A percentile compares a stretch with the other conserved stretches of the same genome.
These are phyloP conservation scores for Drosophila truncata DNA, from an alignment of 1,140 invertebrate genomes.

Conservation along the genomic window DNA sequence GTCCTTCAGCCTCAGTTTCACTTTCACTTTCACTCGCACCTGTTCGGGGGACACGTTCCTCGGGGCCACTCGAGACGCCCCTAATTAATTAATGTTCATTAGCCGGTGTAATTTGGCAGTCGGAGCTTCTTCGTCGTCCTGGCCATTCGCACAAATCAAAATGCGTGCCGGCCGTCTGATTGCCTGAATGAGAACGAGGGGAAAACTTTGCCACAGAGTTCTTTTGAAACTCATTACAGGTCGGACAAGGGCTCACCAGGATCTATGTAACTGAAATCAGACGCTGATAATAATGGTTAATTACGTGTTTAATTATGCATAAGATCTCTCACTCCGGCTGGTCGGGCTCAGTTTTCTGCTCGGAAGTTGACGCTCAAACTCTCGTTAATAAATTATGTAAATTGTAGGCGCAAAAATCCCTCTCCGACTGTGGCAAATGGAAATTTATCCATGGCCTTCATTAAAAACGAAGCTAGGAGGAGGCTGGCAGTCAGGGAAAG, in stretches of 20 bases:
- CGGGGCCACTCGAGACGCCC: slow-evolving; percentile 22
- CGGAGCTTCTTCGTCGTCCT: slow-evolving; percentile 27
- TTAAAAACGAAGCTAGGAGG: neutral
- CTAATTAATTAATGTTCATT: slow-evolving; percentile 83
- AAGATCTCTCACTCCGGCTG: slow-evolving; percentile 51
- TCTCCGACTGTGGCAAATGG: slow-evolving; percentile 46
- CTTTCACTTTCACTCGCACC: slow-evolving; percentile 34
- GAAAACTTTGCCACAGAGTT: slow-evolving; percentile 54
- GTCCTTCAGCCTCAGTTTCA: slow-evolving; percentile 14
- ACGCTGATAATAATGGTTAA: slow-evolving; percentile 84
- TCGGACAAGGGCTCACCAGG: slow-evolving; percentile 39
- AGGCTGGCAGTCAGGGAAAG: slow-evolving; percentile 20
- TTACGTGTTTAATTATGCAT: slow-evolving; percentile 84
- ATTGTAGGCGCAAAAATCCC: slow-evolving; percentile 76
- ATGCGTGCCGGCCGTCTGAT: slow-evolving; percentile 65
- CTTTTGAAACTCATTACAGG: slow-evolving; percentile 74
- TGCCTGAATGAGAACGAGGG: slow-evolving; percentile 35
- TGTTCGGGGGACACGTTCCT: slow-evolving; percentile 47
- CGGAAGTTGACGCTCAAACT: slow-evolving; percentile 81
- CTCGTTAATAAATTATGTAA: slow-evolving; percentile 83
- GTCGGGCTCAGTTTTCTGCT: slow-evolving; percentile 38
- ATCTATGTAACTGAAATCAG: slow-evolving; percentile 72
- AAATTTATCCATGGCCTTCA: slow-evolving; percentile 64
- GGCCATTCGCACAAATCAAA: slow-evolving; percentile 72
- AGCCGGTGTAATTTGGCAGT: slow-evolving; percentile 58